A percentile compares a stretch with the other conserved stretches of the same genome.
Evolutionary conservation across 23 tunicate species (phyloP).

Genomic region (Styela plicata): DNA sequence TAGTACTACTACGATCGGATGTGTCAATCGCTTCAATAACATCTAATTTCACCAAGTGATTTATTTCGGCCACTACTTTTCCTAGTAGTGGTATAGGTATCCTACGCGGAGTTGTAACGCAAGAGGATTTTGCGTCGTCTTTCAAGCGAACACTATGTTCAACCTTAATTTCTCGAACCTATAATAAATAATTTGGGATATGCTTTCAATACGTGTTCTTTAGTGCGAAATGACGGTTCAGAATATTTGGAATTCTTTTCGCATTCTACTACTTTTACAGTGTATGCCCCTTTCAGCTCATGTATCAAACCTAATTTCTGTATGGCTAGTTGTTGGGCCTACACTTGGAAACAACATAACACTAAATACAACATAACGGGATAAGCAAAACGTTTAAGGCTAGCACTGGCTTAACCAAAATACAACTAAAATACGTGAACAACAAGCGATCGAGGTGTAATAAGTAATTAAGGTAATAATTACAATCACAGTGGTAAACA

Average conservation of each 20-base stretch:
- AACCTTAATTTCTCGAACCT: background rate
- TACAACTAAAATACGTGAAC: too few relatives aligned
- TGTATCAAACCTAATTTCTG: background rate
- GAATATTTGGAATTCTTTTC: background rate
- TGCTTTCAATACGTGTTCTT: background rate
- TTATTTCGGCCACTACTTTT: slow-evolving; percentile 7
- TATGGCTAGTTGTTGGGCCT: background rate
- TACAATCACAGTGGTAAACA: too few relatives aligned
- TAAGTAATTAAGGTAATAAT: too few relatives aligned
- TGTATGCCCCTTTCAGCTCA: background rate
- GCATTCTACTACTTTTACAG: background rate
- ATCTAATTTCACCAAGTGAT: slow-evolving; percentile 29
- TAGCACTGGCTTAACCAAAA: too few relatives aligned
- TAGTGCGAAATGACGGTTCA: background rate
- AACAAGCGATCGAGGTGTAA: too few relatives aligned
- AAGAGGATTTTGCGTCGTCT: slow-evolving; percentile 34
- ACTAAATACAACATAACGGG: too few relatives aligned
- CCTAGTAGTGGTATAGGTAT: slow-evolving; percentile 28
- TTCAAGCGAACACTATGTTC: slow-evolving; percentile 3
- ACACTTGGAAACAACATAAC: too few relatives aligned
- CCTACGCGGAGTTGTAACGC: slow-evolving; percentile 34
- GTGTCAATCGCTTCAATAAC: slow-evolving; percentile 27
- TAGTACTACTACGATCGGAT: slow-evolving; percentile 51
- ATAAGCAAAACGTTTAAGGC: too few relatives aligned
- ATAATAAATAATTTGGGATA: background rate